Conservation (phyloP, 2,888 invertebrate genomes). For the Neelides folsomi region DNA sequence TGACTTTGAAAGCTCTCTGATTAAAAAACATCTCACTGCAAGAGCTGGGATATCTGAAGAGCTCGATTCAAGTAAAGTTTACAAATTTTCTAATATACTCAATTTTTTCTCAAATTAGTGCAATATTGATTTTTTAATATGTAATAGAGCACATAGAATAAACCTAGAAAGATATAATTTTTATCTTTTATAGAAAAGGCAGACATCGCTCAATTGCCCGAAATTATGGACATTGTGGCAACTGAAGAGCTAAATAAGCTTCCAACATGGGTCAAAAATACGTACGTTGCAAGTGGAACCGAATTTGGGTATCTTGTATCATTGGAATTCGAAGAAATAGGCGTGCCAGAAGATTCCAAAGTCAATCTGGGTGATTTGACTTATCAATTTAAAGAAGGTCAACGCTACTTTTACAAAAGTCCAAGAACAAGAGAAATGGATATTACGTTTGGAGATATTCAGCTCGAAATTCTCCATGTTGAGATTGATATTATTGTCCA, state of each 20-base stretch:
- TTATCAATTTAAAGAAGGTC: neutral
- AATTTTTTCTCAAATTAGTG: constrained; percentile 3
- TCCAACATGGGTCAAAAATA: constrained; percentile 38
- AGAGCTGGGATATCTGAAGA: constrained; percentile 59
- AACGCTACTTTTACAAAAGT: too few relatives aligned
- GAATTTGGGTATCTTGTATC: constrained; percentile 66
- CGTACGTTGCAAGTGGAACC: constrained; percentile 56
- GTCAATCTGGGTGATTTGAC: constrained; percentile 40
- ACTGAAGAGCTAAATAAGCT: constrained; percentile 19
- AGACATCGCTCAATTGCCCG: constrained; percentile 20
- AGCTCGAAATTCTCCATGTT: constrained; percentile 62
- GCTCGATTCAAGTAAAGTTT: constrained; percentile 54
- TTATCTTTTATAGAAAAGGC: constrained; percentile 13
- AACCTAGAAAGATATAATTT: neutral
- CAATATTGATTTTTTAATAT: constrained; percentile 9
- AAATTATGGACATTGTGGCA: constrained; percentile 22
- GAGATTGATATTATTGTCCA: constrained; percentile 64
- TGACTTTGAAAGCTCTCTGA: constrained; percentile 51
- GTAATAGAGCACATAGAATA: neutral
- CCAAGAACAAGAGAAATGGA: constrained; percentile 50
- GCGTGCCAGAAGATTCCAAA: constrained; percentile 59
- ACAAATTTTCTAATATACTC: neutral
- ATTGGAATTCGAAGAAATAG: constrained; percentile 55
- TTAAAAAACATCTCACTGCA: constrained; percentile 55
- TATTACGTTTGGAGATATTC: constrained; percentile 59